Percentiles rank a stretch among this genome's conserved stretches.
phyloP scores from a whole-genome alignment of 2,797 vertebrate genomes.

The Calcarius lapponicus region DNA sequence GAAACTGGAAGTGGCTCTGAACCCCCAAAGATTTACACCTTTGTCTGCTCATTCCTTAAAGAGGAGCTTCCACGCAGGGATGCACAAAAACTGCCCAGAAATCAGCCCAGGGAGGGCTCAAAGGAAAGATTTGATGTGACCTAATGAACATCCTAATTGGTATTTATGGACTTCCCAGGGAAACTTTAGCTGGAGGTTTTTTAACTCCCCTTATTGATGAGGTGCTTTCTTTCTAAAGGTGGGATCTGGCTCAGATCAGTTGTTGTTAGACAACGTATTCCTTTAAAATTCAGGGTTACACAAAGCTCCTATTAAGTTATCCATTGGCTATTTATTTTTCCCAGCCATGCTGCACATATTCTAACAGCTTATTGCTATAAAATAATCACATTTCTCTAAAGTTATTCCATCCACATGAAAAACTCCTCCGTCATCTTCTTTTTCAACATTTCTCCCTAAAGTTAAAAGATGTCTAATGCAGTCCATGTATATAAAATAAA shows the following conservation, averaged over 20 bases:
- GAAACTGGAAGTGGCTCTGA: slow-evolving; percentile 67
- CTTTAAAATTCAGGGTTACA: neutral
- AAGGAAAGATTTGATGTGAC: slow-evolving; percentile 10
- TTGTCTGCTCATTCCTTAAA: neutral
- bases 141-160: neutral
- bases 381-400: neutral
- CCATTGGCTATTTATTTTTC: neutral
- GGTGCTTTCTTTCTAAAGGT: neutral
- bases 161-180: slow-evolving; percentile 21
- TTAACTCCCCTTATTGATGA: neutral
- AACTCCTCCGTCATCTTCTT: neutral
- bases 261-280: neutral
- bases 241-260: neutral
- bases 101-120: neutral
- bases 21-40: slow-evolving; percentile 46
- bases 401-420: neutral
- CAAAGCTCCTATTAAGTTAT: neutral
- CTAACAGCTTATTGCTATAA: neutral
- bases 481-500: neutral
- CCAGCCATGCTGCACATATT: neutral
- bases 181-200: neutral
- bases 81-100: neutral
- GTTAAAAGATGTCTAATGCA: neutral
- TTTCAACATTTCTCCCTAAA: neutral
- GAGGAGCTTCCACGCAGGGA: neutral